These are phyloP conservation scores for Scomber colias DNA, from an alignment of 2,113 vertebrate species.

Conservation along the genomic window DNA sequence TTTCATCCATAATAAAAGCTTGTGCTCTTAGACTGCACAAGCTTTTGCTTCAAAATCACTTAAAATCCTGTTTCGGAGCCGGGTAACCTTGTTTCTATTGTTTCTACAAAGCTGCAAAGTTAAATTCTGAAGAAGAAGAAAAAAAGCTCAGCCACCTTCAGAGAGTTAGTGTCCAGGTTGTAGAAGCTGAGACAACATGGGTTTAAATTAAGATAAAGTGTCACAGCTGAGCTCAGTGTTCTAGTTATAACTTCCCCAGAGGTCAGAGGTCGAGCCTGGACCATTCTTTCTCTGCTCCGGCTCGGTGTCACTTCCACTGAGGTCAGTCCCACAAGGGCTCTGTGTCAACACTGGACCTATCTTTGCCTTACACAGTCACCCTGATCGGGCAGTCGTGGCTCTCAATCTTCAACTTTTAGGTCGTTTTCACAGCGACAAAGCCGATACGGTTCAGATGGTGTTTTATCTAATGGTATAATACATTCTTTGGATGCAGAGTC, in stretches of 20 bases:
- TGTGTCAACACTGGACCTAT: constrained; percentile 52
- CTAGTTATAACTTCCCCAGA: constrained; percentile 69
- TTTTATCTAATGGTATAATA: background rate
- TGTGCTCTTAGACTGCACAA: background rate
- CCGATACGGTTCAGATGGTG: background rate
- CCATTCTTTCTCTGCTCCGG: constrained; percentile 76
- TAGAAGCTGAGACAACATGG: constrained; percentile 54
- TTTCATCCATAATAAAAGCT: constrained; percentile 1
- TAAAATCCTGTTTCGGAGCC: constrained; percentile 1
- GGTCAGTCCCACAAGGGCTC: constrained; percentile 72
- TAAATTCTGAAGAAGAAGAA: background rate
- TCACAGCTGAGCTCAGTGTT: constrained; percentile 61
- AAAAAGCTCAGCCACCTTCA: constrained; percentile 55
- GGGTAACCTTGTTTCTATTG: constrained; percentile 57
- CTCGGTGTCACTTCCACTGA: constrained; percentile 71
- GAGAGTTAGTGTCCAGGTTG: constrained; percentile 50
- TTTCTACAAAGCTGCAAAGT: constrained; percentile 52
- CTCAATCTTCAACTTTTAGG: constrained; percentile 26
- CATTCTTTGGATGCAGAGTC: background rate
- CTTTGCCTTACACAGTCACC: constrained; percentile 54
- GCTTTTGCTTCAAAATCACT: constrained; percentile 2
- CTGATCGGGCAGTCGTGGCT: constrained; percentile 48
- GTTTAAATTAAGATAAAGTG: constrained; percentile 85
- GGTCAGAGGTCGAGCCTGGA: constrained; percentile 77
- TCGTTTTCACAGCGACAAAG: constrained; percentile 7